These are phyloP conservation scores for Danio kyathit DNA, from an alignment of 2,797 vertebrate genomes.

Conservation along the genomic window DNA sequence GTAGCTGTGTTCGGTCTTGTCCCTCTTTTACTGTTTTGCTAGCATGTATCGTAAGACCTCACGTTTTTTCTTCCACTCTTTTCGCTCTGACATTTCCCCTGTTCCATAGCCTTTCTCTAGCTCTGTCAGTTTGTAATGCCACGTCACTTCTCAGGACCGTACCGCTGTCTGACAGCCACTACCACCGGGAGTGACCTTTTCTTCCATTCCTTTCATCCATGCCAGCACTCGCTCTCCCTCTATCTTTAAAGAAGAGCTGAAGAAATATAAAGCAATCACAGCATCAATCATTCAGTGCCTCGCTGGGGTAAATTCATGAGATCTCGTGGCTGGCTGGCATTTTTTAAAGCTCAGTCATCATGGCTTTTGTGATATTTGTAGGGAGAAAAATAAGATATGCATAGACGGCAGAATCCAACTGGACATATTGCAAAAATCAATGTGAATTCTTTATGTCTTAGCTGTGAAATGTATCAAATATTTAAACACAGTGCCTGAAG, in stretches of 20 bases:
- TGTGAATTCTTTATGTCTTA: background rate
- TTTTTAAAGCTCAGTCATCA: slow-evolving; percentile 26
- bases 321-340: background rate
- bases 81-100: slow-evolving; percentile 55
- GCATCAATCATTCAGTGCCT: slow-evolving; percentile 38
- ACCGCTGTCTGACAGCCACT: slow-evolving; percentile 54
- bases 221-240: slow-evolving; percentile 1
- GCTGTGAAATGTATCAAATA: slow-evolving; percentile 8
- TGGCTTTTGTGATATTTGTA: slow-evolving; percentile 39
- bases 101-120: slow-evolving; percentile 47
- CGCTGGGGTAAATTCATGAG: slow-evolving; percentile 33
- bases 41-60: slow-evolving; percentile 33
- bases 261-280: slow-evolving; percentile 32
- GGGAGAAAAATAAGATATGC: slow-evolving; percentile 19
- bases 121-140: slow-evolving; percentile 58
- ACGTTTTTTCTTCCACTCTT: slow-evolving; percentile 6
- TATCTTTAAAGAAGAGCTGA: slow-evolving; percentile 36
- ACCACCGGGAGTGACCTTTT: slow-evolving; percentile 62
- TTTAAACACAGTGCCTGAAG: background rate
- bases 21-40: slow-evolving; percentile 15
- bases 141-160: slow-evolving; percentile 53
- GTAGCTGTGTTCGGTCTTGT: slow-evolving; percentile 5
- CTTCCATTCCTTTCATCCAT: slow-evolving; percentile 35
- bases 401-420: background rate
- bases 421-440: background rate